Base-by-base conservation (phyloP, 2,113 vertebrate species). In the Axis porcinus region DNA sequence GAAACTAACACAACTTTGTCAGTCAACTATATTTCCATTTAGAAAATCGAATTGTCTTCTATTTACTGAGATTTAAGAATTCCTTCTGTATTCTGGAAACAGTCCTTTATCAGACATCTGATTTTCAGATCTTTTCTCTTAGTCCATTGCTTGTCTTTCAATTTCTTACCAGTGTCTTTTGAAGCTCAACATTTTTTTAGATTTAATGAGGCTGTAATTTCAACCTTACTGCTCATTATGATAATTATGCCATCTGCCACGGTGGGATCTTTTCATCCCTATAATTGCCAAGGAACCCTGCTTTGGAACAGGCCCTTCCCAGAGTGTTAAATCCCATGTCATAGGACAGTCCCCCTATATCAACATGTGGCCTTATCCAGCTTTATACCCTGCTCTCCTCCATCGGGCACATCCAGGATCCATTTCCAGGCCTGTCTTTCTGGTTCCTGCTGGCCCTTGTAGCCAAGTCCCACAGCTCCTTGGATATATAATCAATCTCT, bases 161-260 rank as follows among this genome's bases (percentile, higher is more conserved):
- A n/a, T 92, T 62, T 95, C 47, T 86, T 27, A 52, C 60, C 9
- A 21, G n/a, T 23, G 40, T 50, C 33, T 92, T 93, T 88, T 74
- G 70, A 91, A 86, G 52, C 91, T 94, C 47, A 62, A 50, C 67
- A 13, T 6, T 11, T 84, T 93, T 94, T 92, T 23, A 27, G 36
- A 79, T 82, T 81, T 96, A 92, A 95, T 87, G 64, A 88, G 16
- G 91, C 47, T 67, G 28, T 40, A 40, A 27, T 82, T 82, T 78
- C 11, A 85, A 89, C 7, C 23, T 91, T 40, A 76, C 88, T 47
- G 36, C 33, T 82, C 52, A 45, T 94, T 58, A 74, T 0, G 6
- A 27, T 82, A 95, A 86, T 87, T 36, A 83, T 6, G 57, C 52
- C 58, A 19, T 57, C 54, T 83, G 55, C 40, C 45, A 13, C 8